Conservation (phyloP, 2,797 vertebrate genomes). For the Thalassophryne amazonica region DNA sequence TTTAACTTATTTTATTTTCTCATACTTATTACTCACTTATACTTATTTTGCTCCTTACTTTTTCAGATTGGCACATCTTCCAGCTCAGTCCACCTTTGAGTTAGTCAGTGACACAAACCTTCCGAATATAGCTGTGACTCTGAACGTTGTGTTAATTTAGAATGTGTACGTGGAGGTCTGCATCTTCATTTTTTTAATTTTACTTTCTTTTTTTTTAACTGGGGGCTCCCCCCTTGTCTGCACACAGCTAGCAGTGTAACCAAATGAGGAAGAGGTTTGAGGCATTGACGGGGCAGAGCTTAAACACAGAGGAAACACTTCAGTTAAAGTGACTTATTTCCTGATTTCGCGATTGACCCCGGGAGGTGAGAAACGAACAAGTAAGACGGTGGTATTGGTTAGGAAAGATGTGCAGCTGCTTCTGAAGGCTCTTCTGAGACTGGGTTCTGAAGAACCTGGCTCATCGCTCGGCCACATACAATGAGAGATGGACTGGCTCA, state of each 20-base stretch:
- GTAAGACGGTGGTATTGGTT: constrained; percentile 24
- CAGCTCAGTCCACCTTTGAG: no score
- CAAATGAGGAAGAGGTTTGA: constrained; percentile 70
- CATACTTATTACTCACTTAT: no score
- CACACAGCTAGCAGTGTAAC: constrained; percentile 23
- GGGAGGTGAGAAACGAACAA: constrained; percentile 27
- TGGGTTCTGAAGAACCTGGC: constrained; percentile 68
- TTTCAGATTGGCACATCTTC: no score
- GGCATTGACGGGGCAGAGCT: constrained; percentile 31
- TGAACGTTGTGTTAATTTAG: constrained; percentile 14
- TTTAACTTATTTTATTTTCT: constrained; percentile 29
- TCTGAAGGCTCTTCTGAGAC: constrained; percentile 47
- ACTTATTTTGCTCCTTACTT: no score
- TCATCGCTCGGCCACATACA: constrained; percentile 58
- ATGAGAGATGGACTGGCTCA: constrained; percentile 82
- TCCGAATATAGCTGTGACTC: no score
- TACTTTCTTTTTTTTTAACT: constrained; percentile 16
- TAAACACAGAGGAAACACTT: constrained; percentile 82
- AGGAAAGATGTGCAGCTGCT: constrained; percentile 42
- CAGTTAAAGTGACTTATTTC: constrained; percentile 84
- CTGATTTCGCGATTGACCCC: constrained; percentile 68
- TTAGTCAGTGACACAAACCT: no score
- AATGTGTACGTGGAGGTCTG: not conserved
- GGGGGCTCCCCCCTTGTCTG: constrained; percentile 15
- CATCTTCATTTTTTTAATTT: constrained; percentile 8